Percentiles rank a stretch among this genome's conserved stretches.
phyloP scores from a whole-genome alignment of 2,888 invertebrate genomes.

The Epistrophe grossulariae region DNA sequence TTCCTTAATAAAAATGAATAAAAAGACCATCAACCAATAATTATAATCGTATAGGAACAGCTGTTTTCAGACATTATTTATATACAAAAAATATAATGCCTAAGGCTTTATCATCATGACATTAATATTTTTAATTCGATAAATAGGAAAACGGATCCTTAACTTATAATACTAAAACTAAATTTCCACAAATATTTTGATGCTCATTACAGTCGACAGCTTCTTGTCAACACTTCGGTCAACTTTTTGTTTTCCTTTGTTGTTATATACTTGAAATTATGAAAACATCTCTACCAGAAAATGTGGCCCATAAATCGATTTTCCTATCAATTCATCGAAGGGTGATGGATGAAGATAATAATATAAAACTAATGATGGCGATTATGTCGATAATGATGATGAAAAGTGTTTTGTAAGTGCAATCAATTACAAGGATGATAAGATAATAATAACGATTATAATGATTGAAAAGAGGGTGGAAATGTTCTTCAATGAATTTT shows the following conservation, averaged over 20 bases:
- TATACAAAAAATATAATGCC: neutral
- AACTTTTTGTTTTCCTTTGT: conserved; percentile 16
- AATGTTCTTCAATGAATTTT: conserved; percentile 17
- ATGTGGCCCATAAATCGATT: conserved; percentile 26
- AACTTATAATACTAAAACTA: neutral
- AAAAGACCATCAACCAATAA: too few relatives aligned
- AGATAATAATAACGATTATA: conserved; percentile 34
- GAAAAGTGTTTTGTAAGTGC: conserved; percentile 56
- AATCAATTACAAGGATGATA: conserved; percentile 47
- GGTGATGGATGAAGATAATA: conserved; percentile 49
- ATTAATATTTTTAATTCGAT: neutral
- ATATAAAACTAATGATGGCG: conserved; percentile 45
- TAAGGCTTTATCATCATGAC: neutral
- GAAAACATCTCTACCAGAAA: conserved; percentile 11
- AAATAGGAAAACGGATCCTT: neutral
- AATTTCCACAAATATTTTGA: neutral
- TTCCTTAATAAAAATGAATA: too few relatives aligned
- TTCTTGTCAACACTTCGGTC: conserved; percentile 26
- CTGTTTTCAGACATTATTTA: too few relatives aligned
- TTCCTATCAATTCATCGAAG: conserved; percentile 23
- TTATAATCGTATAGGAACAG: too few relatives aligned
- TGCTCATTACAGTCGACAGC: conserved; percentile 18
- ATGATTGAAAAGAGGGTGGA: neutral
- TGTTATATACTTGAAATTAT: neutral
- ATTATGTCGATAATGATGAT: conserved; percentile 50